These are phyloP conservation scores for Oreochromis spilurus DNA, from an alignment of 2,113 vertebrate genomes.

Conservation along the genomic window DNA sequence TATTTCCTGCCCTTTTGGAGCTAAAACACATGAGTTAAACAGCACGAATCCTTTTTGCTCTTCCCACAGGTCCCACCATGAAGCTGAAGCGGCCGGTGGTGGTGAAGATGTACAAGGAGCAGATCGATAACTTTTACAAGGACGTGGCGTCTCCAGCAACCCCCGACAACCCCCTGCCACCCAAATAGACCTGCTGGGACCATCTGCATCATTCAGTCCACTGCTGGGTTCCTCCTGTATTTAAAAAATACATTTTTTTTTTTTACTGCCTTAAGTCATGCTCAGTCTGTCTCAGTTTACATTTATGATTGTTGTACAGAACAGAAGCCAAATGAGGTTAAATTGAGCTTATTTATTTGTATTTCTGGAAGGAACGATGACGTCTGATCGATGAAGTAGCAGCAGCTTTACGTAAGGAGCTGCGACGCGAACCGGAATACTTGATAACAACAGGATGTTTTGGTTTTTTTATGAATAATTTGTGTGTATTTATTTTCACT, in stretches of 20 bases:
- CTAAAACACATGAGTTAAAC: background rate
- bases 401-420: background rate
- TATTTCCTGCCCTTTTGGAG: background rate
- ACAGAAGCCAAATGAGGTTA: constrained; percentile 26
- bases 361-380: constrained; percentile 1
- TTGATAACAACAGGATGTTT: background rate
- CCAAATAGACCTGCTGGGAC: constrained; percentile 49
- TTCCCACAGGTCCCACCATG: constrained; percentile 81
- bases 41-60: background rate
- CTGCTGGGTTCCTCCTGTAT: background rate
- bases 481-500: constrained; percentile 49
- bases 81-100: constrained; percentile 83
- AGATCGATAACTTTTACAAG: constrained; percentile 79
- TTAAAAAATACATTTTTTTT: background rate
- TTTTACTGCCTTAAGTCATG: constrained; percentile 1
- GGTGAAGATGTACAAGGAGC: constrained; percentile 78
- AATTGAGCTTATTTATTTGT: constrained; percentile 53
- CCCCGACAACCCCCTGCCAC: constrained; percentile 28
- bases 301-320: constrained; percentile 17
- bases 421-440: constrained; percentile 23
- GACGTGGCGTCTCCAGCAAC: constrained; percentile 56
- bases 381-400: constrained; percentile 18
- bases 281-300: constrained; percentile 44
- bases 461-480: background rate
- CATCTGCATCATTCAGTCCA: background rate